Base-by-base conservation (phyloP, 1,140 invertebrate species). In the Augochlora pura region DNA sequence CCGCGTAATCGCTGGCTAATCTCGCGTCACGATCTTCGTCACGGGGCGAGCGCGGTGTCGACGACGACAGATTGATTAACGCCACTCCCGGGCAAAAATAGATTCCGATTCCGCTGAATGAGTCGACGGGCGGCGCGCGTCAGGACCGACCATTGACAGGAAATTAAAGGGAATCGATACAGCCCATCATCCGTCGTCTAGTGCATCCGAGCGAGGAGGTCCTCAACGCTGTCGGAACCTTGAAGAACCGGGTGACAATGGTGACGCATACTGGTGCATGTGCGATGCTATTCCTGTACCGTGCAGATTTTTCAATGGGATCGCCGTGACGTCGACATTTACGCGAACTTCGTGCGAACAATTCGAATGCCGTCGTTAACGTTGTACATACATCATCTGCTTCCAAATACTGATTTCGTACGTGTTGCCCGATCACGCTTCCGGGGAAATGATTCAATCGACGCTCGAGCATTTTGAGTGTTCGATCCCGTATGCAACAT, bases 61-160 rank as follows among this genome's bases (percentile, higher is more conserved):
- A 39, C 49, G 49, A 78, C 54, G 69, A 75, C 67, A 38, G 38
- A 66, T 60, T 59, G 67, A 76, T 76, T 49, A 66, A 65, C 80
- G 39, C 18, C 57, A 38, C 49, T 8, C 49, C 12, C 32, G 16
- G 5, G 14, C 14, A 52, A 81, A 83, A 85, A 86, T 86, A 86
- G 84, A 80, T n/a, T 69, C 9, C 59, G 70, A 78, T 71, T 64
- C 71, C 65, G 60, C 9, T 21, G 54, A 39, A 60, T 70, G 64
- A 80, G 74, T 27, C 10, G 16, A n/a, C 54, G 25, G 12, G 25
- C 46, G 27, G 52, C 49, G 46, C 5, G 3, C 5, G 3, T 23
- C 6, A 7, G 27, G n/a, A 21, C 12, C 27, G 27, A 65, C 52
- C 38, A 59, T 49, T 66, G 46, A 59, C 65, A 66, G 57, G 65